phyloP scores from a whole-genome alignment of 2,797 vertebrate species.

The Eulemur albifrons region DNA sequence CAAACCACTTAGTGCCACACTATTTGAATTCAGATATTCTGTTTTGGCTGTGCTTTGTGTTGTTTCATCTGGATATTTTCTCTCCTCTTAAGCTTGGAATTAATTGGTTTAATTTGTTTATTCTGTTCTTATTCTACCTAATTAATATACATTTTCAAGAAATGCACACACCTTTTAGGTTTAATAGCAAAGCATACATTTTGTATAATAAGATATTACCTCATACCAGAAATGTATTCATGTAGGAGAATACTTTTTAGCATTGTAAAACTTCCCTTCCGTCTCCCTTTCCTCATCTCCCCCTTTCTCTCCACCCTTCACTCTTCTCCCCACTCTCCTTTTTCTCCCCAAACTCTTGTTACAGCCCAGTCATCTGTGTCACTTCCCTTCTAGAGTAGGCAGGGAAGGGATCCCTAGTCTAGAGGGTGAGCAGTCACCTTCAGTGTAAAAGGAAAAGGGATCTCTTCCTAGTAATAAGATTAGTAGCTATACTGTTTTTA shows the following conservation, averaged over 20 bases:
- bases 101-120: background rate
- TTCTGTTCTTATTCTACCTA: background rate
- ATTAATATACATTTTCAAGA: background rate
- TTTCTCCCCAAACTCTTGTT: background rate
- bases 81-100: background rate
- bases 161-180: background rate
- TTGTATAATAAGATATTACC: background rate
- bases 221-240: background rate
- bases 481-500: background rate
- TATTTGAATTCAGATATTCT: conserved; percentile 25
- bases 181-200: background rate
- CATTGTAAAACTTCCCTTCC: background rate
- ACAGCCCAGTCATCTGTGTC: background rate
- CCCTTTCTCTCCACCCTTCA: background rate
- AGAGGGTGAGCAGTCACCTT: background rate
- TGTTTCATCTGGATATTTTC: background rate
- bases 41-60: background rate
- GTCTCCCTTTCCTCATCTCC: background rate
- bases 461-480: background rate
- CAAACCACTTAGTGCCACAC: background rate
- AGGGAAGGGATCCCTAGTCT: background rate
- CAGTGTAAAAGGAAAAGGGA: background rate
- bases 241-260: background rate
- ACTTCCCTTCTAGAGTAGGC: background rate
- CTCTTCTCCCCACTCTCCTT: background rate